Conservation (phyloP, 1,140 invertebrate species). For the Helicoverpa armigera region DNA sequence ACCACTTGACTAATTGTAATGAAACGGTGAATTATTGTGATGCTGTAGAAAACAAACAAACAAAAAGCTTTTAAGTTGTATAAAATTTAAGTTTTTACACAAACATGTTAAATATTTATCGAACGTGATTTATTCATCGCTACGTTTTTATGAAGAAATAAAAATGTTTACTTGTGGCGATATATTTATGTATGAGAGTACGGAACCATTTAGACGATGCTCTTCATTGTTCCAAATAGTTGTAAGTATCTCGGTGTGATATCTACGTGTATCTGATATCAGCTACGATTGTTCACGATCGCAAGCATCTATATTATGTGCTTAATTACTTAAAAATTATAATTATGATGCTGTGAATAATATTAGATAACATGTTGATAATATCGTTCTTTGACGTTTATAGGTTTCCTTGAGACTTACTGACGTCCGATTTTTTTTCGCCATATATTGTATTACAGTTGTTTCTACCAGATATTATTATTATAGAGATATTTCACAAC, state of each 20-base stretch:
- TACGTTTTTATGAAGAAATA: conserved; percentile 42
- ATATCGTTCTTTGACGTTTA: neutral
- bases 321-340: conserved; percentile 8
- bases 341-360: conserved; percentile 19
- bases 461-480: neutral
- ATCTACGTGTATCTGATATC: neutral
- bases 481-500: neutral
- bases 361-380: neutral
- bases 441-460: conserved; percentile 1
- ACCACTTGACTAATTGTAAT: neutral
- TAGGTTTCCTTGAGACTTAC: neutral
- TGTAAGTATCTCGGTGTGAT: neutral
- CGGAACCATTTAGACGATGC: conserved; percentile 22
- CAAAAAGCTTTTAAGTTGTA: neutral
- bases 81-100: conserved; percentile 14
- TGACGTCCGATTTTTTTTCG: neutral
- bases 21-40: neutral
- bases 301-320: neutral
- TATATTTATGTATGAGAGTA: conserved; percentile 30
- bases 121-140: conserved; percentile 15
- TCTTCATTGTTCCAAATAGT: conserved; percentile 27
- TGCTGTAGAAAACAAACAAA: neutral
- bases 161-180: conserved; percentile 10
- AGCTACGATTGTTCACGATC: neutral
- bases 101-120: conserved; percentile 31